Conservation (phyloP, 2,797 vertebrate species). For the Melanotaenia pygmaea region DNA sequence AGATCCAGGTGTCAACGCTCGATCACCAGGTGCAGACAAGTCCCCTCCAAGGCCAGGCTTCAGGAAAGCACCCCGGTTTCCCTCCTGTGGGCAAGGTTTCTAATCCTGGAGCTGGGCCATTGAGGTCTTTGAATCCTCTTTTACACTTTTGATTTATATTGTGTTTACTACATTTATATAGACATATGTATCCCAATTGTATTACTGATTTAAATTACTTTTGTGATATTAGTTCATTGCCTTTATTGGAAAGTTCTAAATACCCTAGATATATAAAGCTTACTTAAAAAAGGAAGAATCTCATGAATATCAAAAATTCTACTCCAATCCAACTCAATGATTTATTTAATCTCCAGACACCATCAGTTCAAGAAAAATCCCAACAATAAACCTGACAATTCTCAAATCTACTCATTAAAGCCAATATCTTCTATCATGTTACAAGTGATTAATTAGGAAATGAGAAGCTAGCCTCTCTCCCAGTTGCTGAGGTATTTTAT, state of each 20-base stretch:
- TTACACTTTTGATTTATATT: not conserved
- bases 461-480: slow-evolving; percentile 27
- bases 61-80: no score
- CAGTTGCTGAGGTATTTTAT: slow-evolving; percentile 38
- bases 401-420: slow-evolving; percentile 8
- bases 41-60: no score
- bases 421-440: slow-evolving; percentile 11
- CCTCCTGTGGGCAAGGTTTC: no score
- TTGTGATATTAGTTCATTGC: not conserved
- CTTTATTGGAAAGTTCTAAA: not conserved
- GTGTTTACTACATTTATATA: not conserved
- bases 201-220: not conserved
- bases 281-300: not conserved
- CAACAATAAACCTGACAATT: slow-evolving; percentile 6
- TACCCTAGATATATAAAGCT: not conserved
- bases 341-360: slow-evolving; percentile 22
- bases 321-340: not conserved
- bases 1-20: no score
- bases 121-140: not conserved
- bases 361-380: slow-evolving; percentile 7
- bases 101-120: no score
- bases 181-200: not conserved
- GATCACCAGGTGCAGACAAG: no score
- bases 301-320: slow-evolving; percentile 4
- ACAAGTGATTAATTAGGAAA: slow-evolving; percentile 27